Base-by-base conservation (phyloP, 23 tunicate genomes). In the Trididemnum miniatum region DNA sequence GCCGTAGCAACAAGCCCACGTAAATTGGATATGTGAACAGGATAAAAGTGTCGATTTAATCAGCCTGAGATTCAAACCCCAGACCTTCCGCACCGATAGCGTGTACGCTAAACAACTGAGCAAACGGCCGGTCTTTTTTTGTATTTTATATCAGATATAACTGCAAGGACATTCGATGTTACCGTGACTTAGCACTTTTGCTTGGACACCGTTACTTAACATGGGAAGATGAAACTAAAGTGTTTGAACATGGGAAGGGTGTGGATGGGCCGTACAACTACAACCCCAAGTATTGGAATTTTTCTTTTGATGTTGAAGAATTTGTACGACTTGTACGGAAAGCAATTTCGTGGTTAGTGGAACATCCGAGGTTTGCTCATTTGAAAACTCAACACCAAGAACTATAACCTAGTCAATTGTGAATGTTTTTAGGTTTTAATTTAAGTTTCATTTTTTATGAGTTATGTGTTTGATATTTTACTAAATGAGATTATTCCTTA, bases 231-330 rank as follows among this genome's bases (percentile, higher is more conserved):
- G 51, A 23, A 26, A 59, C 39, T 28, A 80, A 80, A 49, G 32
- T 79, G n/a, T n/a, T 39, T 15, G 83, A 65, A 0, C 65, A 40
- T 35, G 84, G 82, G 31, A 73, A 87, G 59, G 76, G 76, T 35
- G 72, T 79, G 35, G 86, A 87, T 52, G 66, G 52, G 30, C 67
- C 74, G 24, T 83, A 92, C 63, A 87, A 86, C 18, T 67, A 63
- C 20, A 65, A 87, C 31, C 64, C 85, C 33, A 92, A 92, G 82
- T 92, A 87, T 65, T 92, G 97, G 97, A 92, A 92, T 74, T 92
- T 59, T 50, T 50, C 86, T 22, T 92, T 92, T 64, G 97, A 87
- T 51, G 80, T 76, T n/a, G 51, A 72, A 0, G 89, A 87, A 36
- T 87, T 92, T 35, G 81, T 86, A 18, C 59, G 81, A 32, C 60